These are phyloP conservation scores for Gallinago undulata DNA, from an alignment of 2,113 vertebrate species.

Conservation along the genomic window DNA sequence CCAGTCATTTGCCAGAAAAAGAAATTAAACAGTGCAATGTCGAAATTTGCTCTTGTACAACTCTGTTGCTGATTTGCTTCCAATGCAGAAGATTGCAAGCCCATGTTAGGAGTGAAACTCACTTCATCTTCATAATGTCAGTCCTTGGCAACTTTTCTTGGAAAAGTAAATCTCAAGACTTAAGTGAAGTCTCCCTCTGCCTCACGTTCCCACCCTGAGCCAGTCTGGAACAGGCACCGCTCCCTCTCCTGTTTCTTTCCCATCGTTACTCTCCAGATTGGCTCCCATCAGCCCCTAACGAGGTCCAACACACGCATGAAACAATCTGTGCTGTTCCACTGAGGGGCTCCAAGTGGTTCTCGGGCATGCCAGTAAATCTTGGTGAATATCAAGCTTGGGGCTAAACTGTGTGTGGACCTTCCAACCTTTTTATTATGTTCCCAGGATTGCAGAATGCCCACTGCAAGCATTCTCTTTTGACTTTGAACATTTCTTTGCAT, in stretches of 20 bases:
- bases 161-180: background rate
- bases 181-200: background rate
- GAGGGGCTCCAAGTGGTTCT: background rate
- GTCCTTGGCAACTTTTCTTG: slow-evolving; percentile 34
- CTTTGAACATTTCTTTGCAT: background rate
- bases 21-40: slow-evolving; percentile 2
- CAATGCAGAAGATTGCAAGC: background rate
- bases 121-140: slow-evolving; percentile 15
- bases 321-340: background rate
- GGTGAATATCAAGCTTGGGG: background rate
- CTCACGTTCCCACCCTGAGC: background rate
- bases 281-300: background rate
- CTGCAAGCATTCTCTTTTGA: background rate
- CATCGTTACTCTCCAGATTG: background rate
- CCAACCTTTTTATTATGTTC: background rate
- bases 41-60: background rate
- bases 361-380: background rate
- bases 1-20: slow-evolving; percentile 4
- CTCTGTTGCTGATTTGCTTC: background rate
- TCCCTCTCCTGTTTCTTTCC: background rate
- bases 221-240: background rate
- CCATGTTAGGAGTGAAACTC: slow-evolving; percentile 34
- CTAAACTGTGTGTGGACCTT: background rate
- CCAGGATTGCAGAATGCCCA: background rate
- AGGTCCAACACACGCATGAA: background rate